These are phyloP conservation scores for Syngnathus typhle DNA, from an alignment of 2,113 vertebrate species.

Conservation along the genomic window DNA sequence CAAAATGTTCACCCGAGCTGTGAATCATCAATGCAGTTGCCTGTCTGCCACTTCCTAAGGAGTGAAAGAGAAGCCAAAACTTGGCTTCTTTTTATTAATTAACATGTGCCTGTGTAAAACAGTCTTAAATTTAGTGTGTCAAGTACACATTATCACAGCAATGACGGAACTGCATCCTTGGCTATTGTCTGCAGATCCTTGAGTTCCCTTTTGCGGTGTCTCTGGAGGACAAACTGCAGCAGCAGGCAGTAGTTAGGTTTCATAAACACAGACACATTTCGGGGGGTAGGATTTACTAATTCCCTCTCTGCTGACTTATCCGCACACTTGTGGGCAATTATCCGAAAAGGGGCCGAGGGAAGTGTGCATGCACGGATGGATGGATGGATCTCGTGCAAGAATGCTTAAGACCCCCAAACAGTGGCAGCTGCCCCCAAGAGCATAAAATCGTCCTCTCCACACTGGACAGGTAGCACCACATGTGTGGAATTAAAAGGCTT, in stretches of 20 bases:
- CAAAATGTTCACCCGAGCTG: not conserved
- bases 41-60: conserved; percentile 25
- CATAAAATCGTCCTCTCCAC: conserved; percentile 68
- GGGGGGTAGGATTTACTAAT: conserved; percentile 39
- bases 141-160: not conserved
- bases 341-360: conserved; percentile 27
- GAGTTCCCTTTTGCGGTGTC: conserved; percentile 30
- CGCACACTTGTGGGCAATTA: conserved; percentile 58
- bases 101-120: not conserved
- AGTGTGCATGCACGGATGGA: conserved; percentile 12
- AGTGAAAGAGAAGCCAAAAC: conserved; percentile 12
- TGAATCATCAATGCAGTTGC: conserved; percentile 30
- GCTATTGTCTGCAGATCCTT: conserved; percentile 13
- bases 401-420: conserved; percentile 36
- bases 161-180: not conserved
- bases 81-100: not conserved
- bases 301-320: conserved; percentile 37
- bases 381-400: conserved; percentile 10
- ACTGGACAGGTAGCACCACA: conserved; percentile 73
- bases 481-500: conserved; percentile 64
- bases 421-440: conserved; percentile 63
- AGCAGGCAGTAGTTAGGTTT: conserved; percentile 53
- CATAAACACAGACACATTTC: conserved; percentile 55
- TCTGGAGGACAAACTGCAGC: conserved; percentile 44
- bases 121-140: not conserved